phyloP scores from a whole-genome alignment of 2,113 vertebrate genomes.

The Corythoichthys intestinalis region DNA sequence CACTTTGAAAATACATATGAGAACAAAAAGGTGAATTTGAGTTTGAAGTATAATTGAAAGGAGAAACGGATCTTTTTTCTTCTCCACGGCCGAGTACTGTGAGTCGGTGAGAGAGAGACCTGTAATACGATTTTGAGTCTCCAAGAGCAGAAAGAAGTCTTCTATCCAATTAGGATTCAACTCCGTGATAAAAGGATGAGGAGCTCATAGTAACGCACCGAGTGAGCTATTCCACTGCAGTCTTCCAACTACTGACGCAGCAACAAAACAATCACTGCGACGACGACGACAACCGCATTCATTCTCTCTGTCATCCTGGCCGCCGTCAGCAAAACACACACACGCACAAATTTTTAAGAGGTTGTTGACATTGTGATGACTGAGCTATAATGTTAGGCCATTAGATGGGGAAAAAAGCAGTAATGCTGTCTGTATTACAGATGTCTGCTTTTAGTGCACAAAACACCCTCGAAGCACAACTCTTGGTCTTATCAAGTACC shows the following conservation, averaged over 20 bases:
- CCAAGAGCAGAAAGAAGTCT: not conserved
- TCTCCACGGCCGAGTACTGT: not conserved
- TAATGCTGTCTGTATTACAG: not conserved
- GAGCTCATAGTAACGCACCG: not conserved
- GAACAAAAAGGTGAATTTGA: not conserved
- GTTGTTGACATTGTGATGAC: slow-evolving; percentile 1
- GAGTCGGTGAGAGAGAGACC: slow-evolving; percentile 1
- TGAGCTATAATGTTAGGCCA: not conserved
- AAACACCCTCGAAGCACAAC: not conserved
- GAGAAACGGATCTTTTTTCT: not conserved
- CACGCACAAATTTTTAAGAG: not conserved
- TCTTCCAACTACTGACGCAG: slow-evolving; percentile 8
- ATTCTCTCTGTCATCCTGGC: slow-evolving; percentile 9
- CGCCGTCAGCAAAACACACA: slow-evolving; percentile 6
- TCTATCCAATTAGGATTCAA: slow-evolving; percentile 11
- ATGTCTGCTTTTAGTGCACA: not conserved
- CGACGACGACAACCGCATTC: not conserved
- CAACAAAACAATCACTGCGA: slow-evolving; percentile 7
- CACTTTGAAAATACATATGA: not conserved
- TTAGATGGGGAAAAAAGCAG: not conserved
- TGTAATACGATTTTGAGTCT: not conserved
- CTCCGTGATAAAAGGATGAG: slow-evolving; percentile 2
- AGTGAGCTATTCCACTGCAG: slow-evolving; percentile 4
- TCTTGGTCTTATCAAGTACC: not conserved
- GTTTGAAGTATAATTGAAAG: not conserved